Conservation (phyloP, 2,113 vertebrate genomes). For the Rhineura floridana region DNA sequence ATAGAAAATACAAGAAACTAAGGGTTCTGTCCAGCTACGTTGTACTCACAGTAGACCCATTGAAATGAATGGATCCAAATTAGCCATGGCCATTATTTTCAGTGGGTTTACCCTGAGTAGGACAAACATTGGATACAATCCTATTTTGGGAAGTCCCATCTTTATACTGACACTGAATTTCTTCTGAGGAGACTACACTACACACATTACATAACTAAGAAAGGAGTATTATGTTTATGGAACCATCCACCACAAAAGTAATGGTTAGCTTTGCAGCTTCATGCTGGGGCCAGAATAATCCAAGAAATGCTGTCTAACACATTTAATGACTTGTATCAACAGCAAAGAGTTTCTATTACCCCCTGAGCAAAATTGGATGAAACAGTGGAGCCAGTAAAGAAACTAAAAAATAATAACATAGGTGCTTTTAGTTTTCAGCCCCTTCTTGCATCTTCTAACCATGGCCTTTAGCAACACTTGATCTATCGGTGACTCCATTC, state of each 20-base stretch:
- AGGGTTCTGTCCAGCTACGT: too few relatives aligned
- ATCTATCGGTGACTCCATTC: not conserved
- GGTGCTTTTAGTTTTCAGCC: not conserved
- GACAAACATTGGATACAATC: too few relatives aligned
- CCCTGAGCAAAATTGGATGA: not conserved
- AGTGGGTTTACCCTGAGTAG: too few relatives aligned
- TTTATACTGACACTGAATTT: not conserved
- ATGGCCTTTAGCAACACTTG: not conserved
- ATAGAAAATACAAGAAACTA: not conserved
- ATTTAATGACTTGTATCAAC: not conserved
- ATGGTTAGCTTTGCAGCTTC: not conserved
- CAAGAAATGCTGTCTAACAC: not conserved
- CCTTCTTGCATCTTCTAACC: not conserved
- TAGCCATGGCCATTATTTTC: too few relatives aligned
- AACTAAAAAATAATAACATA: not conserved
- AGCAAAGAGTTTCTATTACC: not conserved
- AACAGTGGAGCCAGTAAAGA: not conserved
- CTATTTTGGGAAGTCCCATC: not conserved
- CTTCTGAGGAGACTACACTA: not conserved
- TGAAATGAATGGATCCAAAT: too few relatives aligned
- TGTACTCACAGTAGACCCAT: too few relatives aligned
- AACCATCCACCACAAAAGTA: not conserved
- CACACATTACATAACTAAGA: not conserved
- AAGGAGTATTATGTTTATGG: not conserved
- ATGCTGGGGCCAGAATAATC: not conserved